Conservation (phyloP, 2,888 invertebrate genomes). For the Acrobasis consociella region DNA sequence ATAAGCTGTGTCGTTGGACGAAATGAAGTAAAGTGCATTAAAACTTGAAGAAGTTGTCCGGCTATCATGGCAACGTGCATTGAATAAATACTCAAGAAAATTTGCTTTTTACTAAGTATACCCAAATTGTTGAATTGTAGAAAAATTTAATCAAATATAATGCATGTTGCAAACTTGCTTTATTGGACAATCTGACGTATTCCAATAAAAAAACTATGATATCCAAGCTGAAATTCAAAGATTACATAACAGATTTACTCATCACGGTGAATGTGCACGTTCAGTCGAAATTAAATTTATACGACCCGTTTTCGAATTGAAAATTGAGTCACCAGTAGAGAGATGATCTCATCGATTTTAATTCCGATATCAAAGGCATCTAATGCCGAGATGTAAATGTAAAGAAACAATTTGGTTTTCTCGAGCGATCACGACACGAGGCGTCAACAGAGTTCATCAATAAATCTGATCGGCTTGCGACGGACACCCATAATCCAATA, state of each 20-base stretch:
- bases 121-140: too few species aligned
- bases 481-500: constrained; percentile 47
- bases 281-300: constrained; percentile 19
- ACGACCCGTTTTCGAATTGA: constrained; percentile 21
- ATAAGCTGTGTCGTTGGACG: constrained; percentile 51
- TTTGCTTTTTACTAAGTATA: too few species aligned
- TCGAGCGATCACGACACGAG: neutral
- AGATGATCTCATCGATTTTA: constrained; percentile 16
- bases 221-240: constrained; percentile 28
- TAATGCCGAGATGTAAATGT: neutral
- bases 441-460: constrained; percentile 35
- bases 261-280: constrained; percentile 24
- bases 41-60: constrained; percentile 24
- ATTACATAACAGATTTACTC: constrained; percentile 29
- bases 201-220: constrained; percentile 29
- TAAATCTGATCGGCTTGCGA: constrained; percentile 39
- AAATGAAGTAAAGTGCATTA: constrained; percentile 45
- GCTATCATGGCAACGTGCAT: too few species aligned
- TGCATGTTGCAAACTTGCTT: too few species aligned
- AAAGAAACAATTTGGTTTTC: constrained; percentile 4
- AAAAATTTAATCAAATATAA: too few species aligned
- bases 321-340: constrained; percentile 23
- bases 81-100: too few species aligned
- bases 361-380: neutral
- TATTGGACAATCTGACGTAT: constrained; percentile 19